These are phyloP conservation scores for Indri indri DNA, from an alignment of 2,113 vertebrate species.

Conservation along the genomic window DNA sequence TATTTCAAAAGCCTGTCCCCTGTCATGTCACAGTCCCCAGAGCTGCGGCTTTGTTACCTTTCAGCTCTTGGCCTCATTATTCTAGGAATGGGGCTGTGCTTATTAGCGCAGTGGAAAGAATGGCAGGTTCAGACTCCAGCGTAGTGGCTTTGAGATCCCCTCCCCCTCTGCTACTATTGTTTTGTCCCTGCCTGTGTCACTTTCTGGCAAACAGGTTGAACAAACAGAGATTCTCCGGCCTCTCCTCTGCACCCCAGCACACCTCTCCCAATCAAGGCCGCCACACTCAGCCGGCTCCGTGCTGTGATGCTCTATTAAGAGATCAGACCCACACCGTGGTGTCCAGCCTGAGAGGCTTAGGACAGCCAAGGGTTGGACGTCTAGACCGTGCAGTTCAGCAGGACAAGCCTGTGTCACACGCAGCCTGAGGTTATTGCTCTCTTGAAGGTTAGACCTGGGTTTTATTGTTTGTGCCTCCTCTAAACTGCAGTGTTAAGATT, in stretches of 20 bases:
- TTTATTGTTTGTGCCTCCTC: not conserved
- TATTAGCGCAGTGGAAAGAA: not conserved
- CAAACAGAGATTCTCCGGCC: not conserved
- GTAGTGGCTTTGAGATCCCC: not conserved
- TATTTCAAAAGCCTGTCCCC: not conserved
- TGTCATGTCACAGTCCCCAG: not conserved
- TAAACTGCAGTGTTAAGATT: not conserved
- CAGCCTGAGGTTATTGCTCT: not conserved
- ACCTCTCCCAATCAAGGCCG: not conserved
- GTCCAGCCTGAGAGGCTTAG: not conserved
- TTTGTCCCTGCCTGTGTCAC: not conserved
- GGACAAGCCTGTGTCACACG: not conserved
- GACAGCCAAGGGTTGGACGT: not conserved
- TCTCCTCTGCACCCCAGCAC: not conserved
- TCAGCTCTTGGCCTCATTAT: not conserved
- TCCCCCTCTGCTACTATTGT: not conserved
- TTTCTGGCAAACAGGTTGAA: not conserved
- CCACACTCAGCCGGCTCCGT: not conserved
- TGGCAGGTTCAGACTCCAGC: not conserved
- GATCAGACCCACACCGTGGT: not conserved
- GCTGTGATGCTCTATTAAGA: not conserved
- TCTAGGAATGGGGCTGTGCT: not conserved
- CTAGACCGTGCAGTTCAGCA: not conserved
- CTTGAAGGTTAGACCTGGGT: not conserved
- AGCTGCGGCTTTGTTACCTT: not conserved